Evolutionary conservation across 2,797 vertebrate genomes (phyloP).

Genomic region (Lacerta viridis): DNA sequence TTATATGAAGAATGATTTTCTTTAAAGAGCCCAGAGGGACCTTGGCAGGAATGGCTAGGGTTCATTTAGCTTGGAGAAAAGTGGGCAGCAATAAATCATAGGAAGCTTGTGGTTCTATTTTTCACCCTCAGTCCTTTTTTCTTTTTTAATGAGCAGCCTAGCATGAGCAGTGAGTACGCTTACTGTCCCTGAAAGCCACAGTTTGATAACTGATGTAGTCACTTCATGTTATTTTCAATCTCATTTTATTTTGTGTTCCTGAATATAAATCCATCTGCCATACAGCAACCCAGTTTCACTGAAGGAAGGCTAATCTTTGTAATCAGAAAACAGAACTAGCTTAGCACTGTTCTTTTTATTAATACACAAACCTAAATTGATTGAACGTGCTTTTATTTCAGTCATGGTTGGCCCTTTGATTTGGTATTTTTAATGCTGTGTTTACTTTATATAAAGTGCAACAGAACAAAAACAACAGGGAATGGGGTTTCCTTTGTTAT

Average conservation of each 20-base stretch:
- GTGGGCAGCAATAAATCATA: neutral
- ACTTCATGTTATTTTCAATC: slow-evolving; percentile 34
- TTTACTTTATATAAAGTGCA: neutral
- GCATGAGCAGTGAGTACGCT: neutral
- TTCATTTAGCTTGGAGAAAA: slow-evolving; percentile 5
- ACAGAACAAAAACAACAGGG: neutral
- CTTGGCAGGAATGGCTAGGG: neutral
- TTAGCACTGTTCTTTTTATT: neutral
- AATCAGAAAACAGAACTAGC: neutral
- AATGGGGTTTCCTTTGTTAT: neutral
- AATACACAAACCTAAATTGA: neutral
- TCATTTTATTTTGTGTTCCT: slow-evolving; percentile 25
- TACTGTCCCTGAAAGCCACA: slow-evolving; percentile 13
- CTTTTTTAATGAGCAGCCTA: slow-evolving; percentile 10
- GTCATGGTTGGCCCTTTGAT: neutral
- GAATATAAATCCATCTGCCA: slow-evolving; percentile 28
- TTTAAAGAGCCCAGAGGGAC: neutral
- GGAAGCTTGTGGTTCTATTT: neutral
- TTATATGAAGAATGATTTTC: neutral
- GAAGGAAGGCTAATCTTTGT: slow-evolving; percentile 16
- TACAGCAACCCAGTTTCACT: slow-evolving; percentile 16
- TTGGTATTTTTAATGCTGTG: neutral
- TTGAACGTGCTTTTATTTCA: neutral
- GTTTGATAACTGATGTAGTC: slow-evolving; percentile 23
- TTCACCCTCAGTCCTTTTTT: neutral